These are phyloP conservation scores for Esox masquinongy DNA, from an alignment of 2,797 vertebrate genomes.

Conservation along the genomic window DNA sequence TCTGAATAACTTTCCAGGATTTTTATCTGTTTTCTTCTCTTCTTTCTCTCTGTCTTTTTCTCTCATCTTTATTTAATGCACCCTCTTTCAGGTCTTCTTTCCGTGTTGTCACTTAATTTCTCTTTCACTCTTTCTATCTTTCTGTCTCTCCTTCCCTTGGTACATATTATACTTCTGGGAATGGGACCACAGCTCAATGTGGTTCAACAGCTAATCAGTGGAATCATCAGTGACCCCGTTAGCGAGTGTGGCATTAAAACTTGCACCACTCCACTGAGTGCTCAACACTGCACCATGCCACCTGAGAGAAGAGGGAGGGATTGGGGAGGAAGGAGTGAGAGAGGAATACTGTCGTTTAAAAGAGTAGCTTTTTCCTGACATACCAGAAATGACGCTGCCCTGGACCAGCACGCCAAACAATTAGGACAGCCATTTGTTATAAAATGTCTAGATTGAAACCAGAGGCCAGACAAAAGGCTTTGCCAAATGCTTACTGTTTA, in stretches of 20 bases:
- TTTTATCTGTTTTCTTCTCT: background rate
- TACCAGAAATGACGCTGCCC: no score
- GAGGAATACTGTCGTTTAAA: conserved; percentile 5
- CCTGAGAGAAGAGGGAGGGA: conserved; percentile 3
- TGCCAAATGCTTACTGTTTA: no score
- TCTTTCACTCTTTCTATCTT: conserved; percentile 26
- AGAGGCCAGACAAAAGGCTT: no score
- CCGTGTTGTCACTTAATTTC: background rate
- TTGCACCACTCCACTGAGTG: conserved; percentile 62
- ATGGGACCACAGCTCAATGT: conserved; percentile 62
- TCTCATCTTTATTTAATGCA: conserved; percentile 19
- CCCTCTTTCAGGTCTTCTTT: no score
- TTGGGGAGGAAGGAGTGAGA: conserved; percentile 4
- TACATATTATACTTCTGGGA: conserved; percentile 44
- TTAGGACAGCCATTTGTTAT: no score
- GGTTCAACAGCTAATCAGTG: conserved; percentile 72
- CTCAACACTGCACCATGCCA: conserved; percentile 48
- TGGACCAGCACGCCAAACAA: no score
- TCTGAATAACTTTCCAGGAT: background rate
- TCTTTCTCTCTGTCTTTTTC: conserved; percentile 1
- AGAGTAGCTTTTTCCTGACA: no score
- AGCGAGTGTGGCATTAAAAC: conserved; percentile 72
- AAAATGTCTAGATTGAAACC: no score
- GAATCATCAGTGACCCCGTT: conserved; percentile 75
- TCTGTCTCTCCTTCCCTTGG: conserved; percentile 4